These are phyloP conservation scores for Sesamia inferens DNA, from an alignment of 2,888 invertebrate species.

Conservation along the genomic window DNA sequence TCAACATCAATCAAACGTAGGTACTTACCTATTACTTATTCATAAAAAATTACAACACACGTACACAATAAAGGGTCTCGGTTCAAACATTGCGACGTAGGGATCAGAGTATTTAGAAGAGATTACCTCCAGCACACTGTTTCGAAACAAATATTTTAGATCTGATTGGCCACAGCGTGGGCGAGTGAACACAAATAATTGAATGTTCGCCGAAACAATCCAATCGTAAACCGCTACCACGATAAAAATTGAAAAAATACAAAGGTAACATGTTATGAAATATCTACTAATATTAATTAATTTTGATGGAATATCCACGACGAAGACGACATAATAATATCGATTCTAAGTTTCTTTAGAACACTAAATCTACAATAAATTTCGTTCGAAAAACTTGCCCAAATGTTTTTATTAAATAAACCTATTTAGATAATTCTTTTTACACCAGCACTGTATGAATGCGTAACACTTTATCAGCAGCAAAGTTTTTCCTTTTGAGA, in stretches of 20 bases:
- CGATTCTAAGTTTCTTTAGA: slow-evolving; percentile 5
- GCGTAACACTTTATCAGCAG: not conserved
- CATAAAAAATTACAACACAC: slow-evolving; percentile 47
- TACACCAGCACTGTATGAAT: not conserved
- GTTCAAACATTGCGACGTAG: slow-evolving; percentile 48
- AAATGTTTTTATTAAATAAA: not conserved
- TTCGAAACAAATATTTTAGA: slow-evolving; percentile 64
- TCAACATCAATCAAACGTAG: slow-evolving; percentile 39
- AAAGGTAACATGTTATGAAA: slow-evolving; percentile 50
- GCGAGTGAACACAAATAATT: slow-evolving; percentile 55
- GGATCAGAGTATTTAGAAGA: slow-evolving; percentile 49
- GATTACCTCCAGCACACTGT: slow-evolving; percentile 61
- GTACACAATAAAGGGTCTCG: slow-evolving; percentile 16
- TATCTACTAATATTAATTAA: slow-evolving; percentile 42
- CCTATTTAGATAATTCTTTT: not conserved
- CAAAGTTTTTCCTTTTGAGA: not conserved
- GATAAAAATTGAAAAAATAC: slow-evolving; percentile 57
- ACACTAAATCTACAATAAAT: not conserved
- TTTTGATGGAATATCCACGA: not conserved
- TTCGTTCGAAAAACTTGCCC: not conserved
- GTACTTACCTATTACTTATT: slow-evolving; percentile 13
- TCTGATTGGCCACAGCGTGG: slow-evolving; percentile 52
- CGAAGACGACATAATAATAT: not conserved
- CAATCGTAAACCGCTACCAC: slow-evolving; percentile 43
- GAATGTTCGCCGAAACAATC: slow-evolving; percentile 53